Evolutionary conservation across 2,113 vertebrate genomes (phyloP).

Genomic region (Ceratotherium simum): DNA sequence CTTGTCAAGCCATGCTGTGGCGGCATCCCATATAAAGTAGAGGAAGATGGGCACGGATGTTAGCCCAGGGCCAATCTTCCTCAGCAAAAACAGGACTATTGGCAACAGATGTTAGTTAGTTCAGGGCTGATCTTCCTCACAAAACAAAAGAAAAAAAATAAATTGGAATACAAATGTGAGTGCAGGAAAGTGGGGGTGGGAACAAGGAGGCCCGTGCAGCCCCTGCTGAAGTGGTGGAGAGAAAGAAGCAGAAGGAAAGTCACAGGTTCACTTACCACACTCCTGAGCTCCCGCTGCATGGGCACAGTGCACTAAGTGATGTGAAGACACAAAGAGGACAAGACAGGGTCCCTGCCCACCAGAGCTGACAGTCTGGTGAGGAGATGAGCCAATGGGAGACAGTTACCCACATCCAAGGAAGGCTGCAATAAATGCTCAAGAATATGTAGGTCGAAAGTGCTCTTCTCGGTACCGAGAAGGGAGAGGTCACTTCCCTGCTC

Average conservation of each 20-base stretch:
- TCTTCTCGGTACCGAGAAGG: background rate
- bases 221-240: background rate
- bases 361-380: background rate
- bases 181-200: background rate
- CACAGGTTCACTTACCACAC: background rate
- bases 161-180: background rate
- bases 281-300: background rate
- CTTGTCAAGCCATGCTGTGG: too few relatives aligned
- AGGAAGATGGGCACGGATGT: too few relatives aligned
- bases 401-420: background rate
- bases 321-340: background rate
- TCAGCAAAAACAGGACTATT: too few relatives aligned
- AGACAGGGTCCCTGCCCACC: background rate
- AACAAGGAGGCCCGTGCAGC: background rate
- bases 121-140: too few relatives aligned
- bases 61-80: too few relatives aligned
- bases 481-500: background rate
- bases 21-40: too few relatives aligned
- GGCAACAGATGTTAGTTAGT: too few relatives aligned
- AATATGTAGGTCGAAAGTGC: background rate
- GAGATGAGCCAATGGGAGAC: background rate
- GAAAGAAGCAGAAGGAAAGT: background rate
- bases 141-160: too few relatives aligned
- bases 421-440: rapidly evolving
- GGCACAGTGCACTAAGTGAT: background rate